A percentile compares a stretch with the other conserved stretches of the same genome.
Evolutionary conservation across 1,140 invertebrate species (phyloP).

Genomic region (Acromyrmex heyeri): DNA sequence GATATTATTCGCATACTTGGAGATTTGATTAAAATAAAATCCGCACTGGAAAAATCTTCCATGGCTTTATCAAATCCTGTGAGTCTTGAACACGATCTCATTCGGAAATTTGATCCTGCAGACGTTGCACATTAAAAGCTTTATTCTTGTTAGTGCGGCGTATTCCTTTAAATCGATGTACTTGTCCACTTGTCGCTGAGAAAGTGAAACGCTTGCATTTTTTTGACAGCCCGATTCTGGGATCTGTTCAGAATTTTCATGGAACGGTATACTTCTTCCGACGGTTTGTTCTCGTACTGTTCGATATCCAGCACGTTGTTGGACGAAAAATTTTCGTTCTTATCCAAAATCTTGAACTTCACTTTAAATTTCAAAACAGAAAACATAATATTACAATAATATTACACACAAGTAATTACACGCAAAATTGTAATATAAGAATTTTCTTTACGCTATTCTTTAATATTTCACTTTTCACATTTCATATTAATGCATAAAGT

Average conservation of each 20-base stretch:
- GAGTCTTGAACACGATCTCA: constrained; percentile 64
- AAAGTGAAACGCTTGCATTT: constrained; percentile 25
- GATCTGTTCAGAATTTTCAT: constrained; percentile 23
- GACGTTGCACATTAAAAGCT: constrained; percentile 63
- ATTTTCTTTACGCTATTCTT: neutral
- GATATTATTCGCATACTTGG: constrained; percentile 26
- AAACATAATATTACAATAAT: constrained; percentile 1
- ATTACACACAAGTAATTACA: neutral
- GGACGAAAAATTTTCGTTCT: constrained; percentile 68
- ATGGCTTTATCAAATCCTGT: constrained; percentile 63
- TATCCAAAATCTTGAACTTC: constrained; percentile 65
- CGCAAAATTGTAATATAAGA: neutral
- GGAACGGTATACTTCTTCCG: neutral
- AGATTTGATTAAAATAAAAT: constrained; percentile 58
- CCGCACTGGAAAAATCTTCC: constrained; percentile 62
- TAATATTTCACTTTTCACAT: neutral
- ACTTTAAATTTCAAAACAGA: constrained; percentile 61
- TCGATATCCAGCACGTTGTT: constrained; percentile 58
- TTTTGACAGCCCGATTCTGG: constrained; percentile 32
- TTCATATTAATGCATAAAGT: neutral
- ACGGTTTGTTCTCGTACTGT: neutral
- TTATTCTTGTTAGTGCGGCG: constrained; percentile 53
- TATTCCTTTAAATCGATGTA: constrained; percentile 69
- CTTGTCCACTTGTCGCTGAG: constrained; percentile 46
- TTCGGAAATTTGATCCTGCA: constrained; percentile 69